Evolutionary conservation across 2,888 invertebrate genomes (phyloP).

Genomic region (Mesoligia furuncula): DNA sequence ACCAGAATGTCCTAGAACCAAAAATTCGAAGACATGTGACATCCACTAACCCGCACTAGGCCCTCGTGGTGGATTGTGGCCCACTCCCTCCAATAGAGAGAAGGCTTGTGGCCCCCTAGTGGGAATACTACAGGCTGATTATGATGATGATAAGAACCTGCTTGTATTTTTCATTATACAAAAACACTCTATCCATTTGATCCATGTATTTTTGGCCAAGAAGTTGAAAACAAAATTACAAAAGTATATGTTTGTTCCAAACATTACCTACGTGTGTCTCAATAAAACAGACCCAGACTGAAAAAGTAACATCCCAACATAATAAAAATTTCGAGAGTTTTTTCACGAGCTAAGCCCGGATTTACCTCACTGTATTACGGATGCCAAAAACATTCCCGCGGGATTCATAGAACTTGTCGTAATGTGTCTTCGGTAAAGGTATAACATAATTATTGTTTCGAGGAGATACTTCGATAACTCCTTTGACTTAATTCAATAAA

Average conservation of each 20-base stretch:
- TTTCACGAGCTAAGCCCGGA: constrained; percentile 35
- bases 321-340: constrained; percentile 26
- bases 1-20: no score
- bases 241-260: neutral
- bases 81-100: no score
- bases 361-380: constrained; percentile 32
- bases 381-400: constrained; percentile 13
- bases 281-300: neutral
- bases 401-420: constrained; percentile 31
- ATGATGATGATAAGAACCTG: no score
- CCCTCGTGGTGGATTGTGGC: no score
- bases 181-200: no score
- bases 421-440: constrained; percentile 36
- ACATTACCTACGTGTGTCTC: constrained; percentile 2
- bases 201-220: no score
- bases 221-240: no score
- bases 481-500: constrained; percentile 43
- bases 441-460: constrained; percentile 47
- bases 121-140: no score
- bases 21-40: no score
- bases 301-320: constrained; percentile 22
- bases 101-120: no score
- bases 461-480: constrained; percentile 39
- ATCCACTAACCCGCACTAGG: no score
- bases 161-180: no score